phyloP scores from a whole-genome alignment of 2,113 vertebrate species.

The Melanostigma gelatinosum region DNA sequence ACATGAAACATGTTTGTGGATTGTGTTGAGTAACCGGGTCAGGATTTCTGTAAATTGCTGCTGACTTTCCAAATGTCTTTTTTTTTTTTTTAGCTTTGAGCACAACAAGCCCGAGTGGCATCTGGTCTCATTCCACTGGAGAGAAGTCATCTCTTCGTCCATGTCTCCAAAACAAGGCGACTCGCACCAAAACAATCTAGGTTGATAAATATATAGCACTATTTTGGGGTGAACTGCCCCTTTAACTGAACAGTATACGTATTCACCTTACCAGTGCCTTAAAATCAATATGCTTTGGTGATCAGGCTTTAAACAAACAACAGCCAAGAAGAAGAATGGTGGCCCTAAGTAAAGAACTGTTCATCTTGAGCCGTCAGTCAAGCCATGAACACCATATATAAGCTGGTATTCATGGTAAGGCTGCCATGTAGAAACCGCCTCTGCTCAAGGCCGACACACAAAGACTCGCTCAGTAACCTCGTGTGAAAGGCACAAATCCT shows the following conservation, averaged over 20 bases:
- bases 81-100: neutral
- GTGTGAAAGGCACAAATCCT: constrained; percentile 59
- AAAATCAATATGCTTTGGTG: neutral
- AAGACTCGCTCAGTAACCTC: constrained; percentile 59
- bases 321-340: neutral
- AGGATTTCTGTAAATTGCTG: neutral
- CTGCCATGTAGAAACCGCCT: constrained; percentile 38
- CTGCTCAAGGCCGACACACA: constrained; percentile 54
- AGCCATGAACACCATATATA: constrained; percentile 18
- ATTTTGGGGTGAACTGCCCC: neutral
- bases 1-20: neutral
- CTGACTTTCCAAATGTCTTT: neutral
- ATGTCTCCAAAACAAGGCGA: neutral
- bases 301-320: neutral
- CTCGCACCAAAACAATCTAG: neutral
- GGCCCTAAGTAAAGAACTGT: neutral
- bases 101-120: neutral
- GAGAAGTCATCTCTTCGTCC: neutral
- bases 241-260: neutral
- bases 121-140: neutral
- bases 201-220: neutral
- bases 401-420: constrained; percentile 45
- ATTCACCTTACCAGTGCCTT: neutral
- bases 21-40: neutral
- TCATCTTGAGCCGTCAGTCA: constrained; percentile 8